Base-by-base conservation (phyloP, 2,888 invertebrate species). In the Bugula neritina region DNA sequence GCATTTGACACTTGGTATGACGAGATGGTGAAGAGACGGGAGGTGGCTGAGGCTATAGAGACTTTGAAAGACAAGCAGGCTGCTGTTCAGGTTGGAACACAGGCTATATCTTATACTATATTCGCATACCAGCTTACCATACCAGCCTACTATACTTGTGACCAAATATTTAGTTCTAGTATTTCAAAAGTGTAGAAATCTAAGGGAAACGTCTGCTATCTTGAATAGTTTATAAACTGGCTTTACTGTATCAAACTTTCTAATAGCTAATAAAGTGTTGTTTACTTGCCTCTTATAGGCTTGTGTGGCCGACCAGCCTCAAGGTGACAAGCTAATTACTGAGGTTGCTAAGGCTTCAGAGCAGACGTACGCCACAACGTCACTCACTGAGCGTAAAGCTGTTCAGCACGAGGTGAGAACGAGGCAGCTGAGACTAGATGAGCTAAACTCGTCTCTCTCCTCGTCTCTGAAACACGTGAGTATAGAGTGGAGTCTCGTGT, bases 1-100 rank as follows among this genome's bases (percentile, higher is more conserved):
- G 88, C 87, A 58, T 89, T 95, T 34, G 88, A 90, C 77, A 87
- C 87, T 71, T 95, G 95, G 95, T 82, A 96, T 72, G 87, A 88
- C 57, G 87, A 88, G 72, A 89, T 90, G 5, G 92, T 93, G 80
- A 90, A 91, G 78, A 88, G 91, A 31, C 27, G 27, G 31, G 31
- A 63, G 63, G 25, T 13, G 10, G 27, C 27, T 3, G 34, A 21
- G 27, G 27, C 63, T 31, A 63, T 63, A 27, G 63, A 63, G 63
- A 63, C 63, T 17, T 31, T 63, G 10, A 63, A 31, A 31, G 63
- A 63, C 63, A 63, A 27, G 31, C 63, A 63, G 31, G 34, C 63
- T 31, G 63, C 63, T 34, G 31, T 63, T 13, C 57, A 57, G 57
- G 27, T 57, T 3, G 23, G 27, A 57, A 5, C 57, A 57, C 23